These are phyloP conservation scores for Dryobota labecula DNA, from an alignment of 2,888 invertebrate species.

Conservation along the genomic window DNA sequence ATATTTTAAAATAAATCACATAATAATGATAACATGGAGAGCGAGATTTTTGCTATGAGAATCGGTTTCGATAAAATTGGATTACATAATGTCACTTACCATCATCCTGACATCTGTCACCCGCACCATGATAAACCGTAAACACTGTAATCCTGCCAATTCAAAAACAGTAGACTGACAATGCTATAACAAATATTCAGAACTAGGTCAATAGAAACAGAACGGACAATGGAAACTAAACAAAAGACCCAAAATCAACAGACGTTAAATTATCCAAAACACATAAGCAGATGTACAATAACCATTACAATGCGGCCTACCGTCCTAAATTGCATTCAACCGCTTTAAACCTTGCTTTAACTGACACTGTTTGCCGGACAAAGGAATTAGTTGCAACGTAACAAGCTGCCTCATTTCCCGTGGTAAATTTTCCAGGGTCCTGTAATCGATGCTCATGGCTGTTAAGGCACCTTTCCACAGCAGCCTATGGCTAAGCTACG, in stretches of 20 bases:
- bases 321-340: slow-evolving; percentile 40
- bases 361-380: slow-evolving; percentile 37
- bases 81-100: too few relatives aligned
- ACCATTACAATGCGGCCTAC: slow-evolving; percentile 21
- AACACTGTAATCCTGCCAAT: neutral
- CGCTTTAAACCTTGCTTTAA: slow-evolving; percentile 25
- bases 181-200: neutral
- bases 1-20: too few relatives aligned
- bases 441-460: slow-evolving; percentile 43
- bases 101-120: too few relatives aligned
- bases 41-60: too few relatives aligned
- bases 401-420: slow-evolving; percentile 46
- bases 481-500: neutral
- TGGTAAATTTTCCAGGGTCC: slow-evolving; percentile 40
- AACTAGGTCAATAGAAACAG: slow-evolving; percentile 21
- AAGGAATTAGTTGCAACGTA: slow-evolving; percentile 55
- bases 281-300: slow-evolving; percentile 20
- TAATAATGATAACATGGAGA: too few relatives aligned
- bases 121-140: too few relatives aligned
- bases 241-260: slow-evolving; percentile 25
- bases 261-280: slow-evolving; percentile 23
- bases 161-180: neutral
- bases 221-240: slow-evolving; percentile 23
- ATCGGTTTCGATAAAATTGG: too few relatives aligned
- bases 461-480: neutral